Evolutionary conservation across 2,797 vertebrate genomes (phyloP), one percentile per base, ranked within the genome.

Genomic region (Clarias fuscus): DNA sequence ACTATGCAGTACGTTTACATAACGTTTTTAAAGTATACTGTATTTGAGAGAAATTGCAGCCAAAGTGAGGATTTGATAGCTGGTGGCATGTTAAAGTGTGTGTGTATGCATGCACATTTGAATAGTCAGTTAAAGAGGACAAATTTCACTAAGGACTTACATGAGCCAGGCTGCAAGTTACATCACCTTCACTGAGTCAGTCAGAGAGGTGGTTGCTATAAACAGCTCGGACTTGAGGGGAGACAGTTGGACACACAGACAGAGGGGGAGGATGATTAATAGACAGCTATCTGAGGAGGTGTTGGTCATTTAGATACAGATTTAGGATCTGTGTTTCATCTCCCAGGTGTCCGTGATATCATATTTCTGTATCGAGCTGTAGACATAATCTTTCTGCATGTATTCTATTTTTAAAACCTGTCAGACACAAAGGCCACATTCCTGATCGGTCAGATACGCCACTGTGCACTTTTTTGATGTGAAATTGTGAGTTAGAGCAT

Each of bases 121-220:
- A 30, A 14, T 75, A 84, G 82, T 56, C 72, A 40, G 67, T 78
- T 80, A 79, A 84, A 27, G 62, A 84, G 67, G 76, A 72, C 81
- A 80, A 85, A 86, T 83, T 86, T 75, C 75, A 83, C 79, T 83
- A 68, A 30, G 53, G 27, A 64, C 79, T 87, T 86, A 88, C 85
- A 87, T 79, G 84, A 84, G 61, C 80, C 37, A 58, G 61, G 68
- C 83, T 85, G 84, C 33, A 71, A 85, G 78, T 90, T 90, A 86
- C 86, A 88, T 89, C 88, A 90, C 82, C 88, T 82, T 86, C 75
- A 84, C 81, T 76, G 27, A 82, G 82, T 85, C 89, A 88, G 61
- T 85, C 15, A 77, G 86, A 87, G 76, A 82, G 85, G 82, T n/a
- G 70, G 48, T 70, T 20, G 56, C 83, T 88, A 73, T 88, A 73